Percentiles rank a stretch among this genome's conserved stretches.
These are phyloP conservation scores for Macrotis lagotis DNA, from an alignment of 2,113 vertebrate species.

Conservation along the genomic window DNA sequence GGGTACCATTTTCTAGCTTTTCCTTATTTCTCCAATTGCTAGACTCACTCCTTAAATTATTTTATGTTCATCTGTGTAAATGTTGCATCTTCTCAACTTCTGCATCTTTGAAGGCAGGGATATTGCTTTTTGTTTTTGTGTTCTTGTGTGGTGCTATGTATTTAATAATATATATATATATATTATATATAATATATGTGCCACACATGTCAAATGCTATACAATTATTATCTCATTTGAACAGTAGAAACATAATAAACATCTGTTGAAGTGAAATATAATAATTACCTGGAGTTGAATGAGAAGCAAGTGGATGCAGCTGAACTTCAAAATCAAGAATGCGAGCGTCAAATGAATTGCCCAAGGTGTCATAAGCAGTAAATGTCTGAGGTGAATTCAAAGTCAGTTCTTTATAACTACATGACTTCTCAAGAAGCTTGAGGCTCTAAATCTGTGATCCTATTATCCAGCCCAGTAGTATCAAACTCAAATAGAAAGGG, in stretches of 20 bases:
- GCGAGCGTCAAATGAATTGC: background rate
- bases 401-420: background rate
- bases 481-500: background rate
- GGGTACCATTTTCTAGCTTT: background rate
- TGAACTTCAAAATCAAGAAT: background rate
- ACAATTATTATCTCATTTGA: background rate
- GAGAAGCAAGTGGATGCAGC: background rate
- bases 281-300: background rate
- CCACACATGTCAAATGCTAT: background rate
- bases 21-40: background rate
- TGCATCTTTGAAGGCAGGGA: background rate
- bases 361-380: background rate
- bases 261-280: background rate
- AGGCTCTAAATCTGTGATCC: background rate
- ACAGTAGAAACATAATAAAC: background rate
- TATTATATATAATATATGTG: background rate
- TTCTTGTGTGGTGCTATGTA: background rate
- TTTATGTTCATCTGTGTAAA: background rate
- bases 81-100: background rate
- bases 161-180: background rate
- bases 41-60: background rate
- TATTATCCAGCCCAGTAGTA: background rate
- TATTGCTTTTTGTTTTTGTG: background rate
- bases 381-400: background rate
- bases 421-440: background rate